phyloP scores from a whole-genome alignment of 2,797 vertebrate genomes.

The Gallinago nigripennis region DNA sequence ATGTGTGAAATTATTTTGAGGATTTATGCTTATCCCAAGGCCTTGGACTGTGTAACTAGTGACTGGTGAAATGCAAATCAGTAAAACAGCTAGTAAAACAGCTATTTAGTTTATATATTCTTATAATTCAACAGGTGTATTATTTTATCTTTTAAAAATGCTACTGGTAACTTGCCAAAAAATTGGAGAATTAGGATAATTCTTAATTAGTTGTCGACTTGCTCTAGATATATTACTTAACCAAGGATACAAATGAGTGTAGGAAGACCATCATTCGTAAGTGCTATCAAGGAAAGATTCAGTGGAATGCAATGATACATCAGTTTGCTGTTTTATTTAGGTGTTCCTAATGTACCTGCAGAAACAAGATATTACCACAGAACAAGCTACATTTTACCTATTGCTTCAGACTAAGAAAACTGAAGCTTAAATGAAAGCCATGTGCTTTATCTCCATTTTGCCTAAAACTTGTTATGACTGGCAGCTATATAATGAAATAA shows the following conservation, averaged over 20 bases:
- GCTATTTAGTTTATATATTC: background rate
- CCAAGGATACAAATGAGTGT: background rate
- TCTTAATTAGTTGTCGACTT: background rate
- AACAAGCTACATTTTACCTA: background rate
- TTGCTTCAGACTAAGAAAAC: background rate
- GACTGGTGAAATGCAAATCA: background rate
- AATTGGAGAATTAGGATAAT: background rate
- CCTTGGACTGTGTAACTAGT: background rate
- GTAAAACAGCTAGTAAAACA: background rate
- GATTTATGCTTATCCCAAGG: background rate
- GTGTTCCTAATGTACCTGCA: background rate
- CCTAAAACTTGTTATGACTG: constrained; percentile 32
- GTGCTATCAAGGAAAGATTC: background rate
- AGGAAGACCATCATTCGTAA: background rate
- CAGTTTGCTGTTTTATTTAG: constrained; percentile 22
- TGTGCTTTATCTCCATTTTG: constrained; percentile 45
- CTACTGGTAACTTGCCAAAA: background rate
- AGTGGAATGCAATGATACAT: background rate
- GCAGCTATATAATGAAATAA: constrained; percentile 55
- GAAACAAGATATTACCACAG: constrained; percentile 2
- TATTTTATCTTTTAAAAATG: background rate
- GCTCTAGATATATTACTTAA: background rate
- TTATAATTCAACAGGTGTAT: background rate
- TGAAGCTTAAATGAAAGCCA: constrained; percentile 21
- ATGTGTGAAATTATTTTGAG: background rate